These are phyloP conservation scores for Ditula angustiorana DNA, from an alignment of 2,888 invertebrate species.

Conservation along the genomic window DNA sequence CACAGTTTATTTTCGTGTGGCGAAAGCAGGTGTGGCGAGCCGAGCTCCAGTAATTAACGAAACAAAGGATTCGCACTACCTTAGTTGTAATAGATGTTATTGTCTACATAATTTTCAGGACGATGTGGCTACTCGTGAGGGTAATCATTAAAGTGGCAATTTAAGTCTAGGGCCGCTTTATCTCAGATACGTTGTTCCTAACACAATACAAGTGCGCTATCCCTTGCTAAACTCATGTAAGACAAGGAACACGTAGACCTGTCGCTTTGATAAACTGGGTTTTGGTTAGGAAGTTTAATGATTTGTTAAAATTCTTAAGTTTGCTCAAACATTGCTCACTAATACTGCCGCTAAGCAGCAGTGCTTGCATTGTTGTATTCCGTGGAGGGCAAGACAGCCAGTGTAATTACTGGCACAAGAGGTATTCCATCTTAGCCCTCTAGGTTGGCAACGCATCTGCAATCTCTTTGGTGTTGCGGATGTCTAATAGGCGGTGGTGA, in stretches of 20 bases:
- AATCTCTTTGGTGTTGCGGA: no score
- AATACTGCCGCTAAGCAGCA: no score
- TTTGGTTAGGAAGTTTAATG: neutral
- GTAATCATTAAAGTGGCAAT: neutral
- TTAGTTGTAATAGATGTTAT: conserved; percentile 70
- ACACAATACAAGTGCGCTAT: neutral
- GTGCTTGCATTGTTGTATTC: no score
- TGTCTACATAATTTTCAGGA: conserved; percentile 68
- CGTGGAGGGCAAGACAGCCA: no score
- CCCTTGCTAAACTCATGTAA: neutral
- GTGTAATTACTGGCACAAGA: no score
- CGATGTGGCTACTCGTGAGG: conserved; percentile 55
- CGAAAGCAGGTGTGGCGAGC: conserved; percentile 71
- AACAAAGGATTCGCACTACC: conserved; percentile 74
- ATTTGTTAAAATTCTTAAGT: no score
- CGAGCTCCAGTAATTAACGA: conserved; percentile 75
- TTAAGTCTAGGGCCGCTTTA: neutral
- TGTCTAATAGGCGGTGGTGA: no score
- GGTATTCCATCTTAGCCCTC: no score
- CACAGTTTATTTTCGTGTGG: conserved; percentile 70
- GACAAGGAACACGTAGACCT: neutral
- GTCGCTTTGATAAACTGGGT: neutral
- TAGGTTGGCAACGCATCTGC: no score
- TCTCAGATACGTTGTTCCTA: neutral
- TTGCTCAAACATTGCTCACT: no score